Evolutionary conservation across 2,888 invertebrate genomes (phyloP), one percentile per base, ranked within the genome.

Genomic region (Thera britannica): DNA sequence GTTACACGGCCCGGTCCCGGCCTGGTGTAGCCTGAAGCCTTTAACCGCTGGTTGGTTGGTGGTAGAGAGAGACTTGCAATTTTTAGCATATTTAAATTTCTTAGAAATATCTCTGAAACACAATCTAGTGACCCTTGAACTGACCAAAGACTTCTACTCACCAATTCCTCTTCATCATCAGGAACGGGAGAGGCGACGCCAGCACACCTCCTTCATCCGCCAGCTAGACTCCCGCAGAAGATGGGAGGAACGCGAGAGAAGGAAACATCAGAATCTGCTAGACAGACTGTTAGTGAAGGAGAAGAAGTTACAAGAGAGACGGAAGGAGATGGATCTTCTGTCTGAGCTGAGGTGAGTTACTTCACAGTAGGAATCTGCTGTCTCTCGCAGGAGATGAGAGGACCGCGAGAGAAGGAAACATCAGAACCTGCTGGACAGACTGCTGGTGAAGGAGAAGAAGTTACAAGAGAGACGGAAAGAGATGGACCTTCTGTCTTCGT

Each of bases 131-230:
- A 23, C 23, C 23, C 23, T 23, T 23, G 23, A 23, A 23, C 23
- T 23, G 23, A 23, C 23, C 23, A 23, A 23, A 23, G 23, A 23
- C 23, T 23, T 23, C 23, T 23, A 23, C 23, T 23, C 23, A 23
- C 23, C 34, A 51, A 12, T 3, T 9, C 1, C n/a, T 60, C 23
- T 52, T 62, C 44, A 60, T 46, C 55, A 11, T 0, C 77, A 98
- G 97, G 98, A 98, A 85, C 94, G 98, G 51, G 98, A 98, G 88
- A 94, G 98, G 77, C 94, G 98, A 79, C 95, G 98, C 35, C 98
- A 99, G 83, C 99, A 99, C 87, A 97, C 98, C 92, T 95, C 97
- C 1, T 94, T 98, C 69, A 97, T 98, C 57, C 96, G 98, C 41
- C 97, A 98, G 59, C 86, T 99, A 71, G 98, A 99, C 86, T 95